Conservation (phyloP, 1,140 invertebrate genomes). For the Philotrypesis tridentata region DNA sequence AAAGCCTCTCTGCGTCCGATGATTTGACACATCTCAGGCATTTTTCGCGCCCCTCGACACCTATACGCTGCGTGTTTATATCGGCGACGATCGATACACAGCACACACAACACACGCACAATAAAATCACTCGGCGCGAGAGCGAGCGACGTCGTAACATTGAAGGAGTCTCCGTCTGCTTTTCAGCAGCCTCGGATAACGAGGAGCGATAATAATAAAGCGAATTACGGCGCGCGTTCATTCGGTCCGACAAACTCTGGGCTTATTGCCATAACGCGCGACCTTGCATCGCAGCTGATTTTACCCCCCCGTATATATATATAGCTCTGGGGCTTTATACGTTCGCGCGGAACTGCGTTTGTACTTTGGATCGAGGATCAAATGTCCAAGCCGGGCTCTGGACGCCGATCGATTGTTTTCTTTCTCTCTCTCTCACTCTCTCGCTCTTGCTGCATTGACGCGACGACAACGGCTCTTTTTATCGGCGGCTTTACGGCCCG, state of each 20-base stretch:
- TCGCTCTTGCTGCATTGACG: not conserved
- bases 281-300: not conserved
- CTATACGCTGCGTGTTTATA: not conserved
- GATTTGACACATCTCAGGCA: not conserved
- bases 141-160: not conserved
- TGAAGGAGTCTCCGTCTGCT: not conserved
- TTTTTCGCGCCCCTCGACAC: not conserved
- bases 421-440: not conserved
- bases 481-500: not conserved
- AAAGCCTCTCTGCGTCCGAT: no score
- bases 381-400: not conserved
- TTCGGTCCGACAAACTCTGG: not conserved
- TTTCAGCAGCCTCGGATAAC: conserved; percentile 9
- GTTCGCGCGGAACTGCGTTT: not conserved
- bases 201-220: conserved; percentile 46
- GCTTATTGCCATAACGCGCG: not conserved
- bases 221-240: conserved; percentile 1
- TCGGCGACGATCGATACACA: not conserved
- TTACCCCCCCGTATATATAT: no score
- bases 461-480: not conserved
- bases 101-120: not conserved
- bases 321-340: no score
- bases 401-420: conserved; percentile 9
- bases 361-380: not conserved
- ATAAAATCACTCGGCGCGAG: no score